A percentile compares a stretch with the other conserved stretches of the same genome.
Conservation (phyloP, 2,797 vertebrate species). For the Echeneis naucrates region DNA sequence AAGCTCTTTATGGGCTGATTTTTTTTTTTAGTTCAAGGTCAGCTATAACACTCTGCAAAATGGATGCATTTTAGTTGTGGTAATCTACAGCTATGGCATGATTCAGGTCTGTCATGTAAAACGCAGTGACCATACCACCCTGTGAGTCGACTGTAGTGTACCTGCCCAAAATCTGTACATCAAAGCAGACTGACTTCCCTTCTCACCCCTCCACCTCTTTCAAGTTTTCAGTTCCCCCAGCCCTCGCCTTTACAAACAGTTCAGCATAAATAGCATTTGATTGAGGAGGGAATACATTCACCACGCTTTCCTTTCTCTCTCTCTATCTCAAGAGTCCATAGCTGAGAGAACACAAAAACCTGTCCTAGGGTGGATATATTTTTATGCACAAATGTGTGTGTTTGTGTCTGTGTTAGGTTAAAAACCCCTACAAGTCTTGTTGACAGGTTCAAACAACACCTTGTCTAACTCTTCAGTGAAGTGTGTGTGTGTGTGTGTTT, state of each 20-base stretch:
- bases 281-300: slow-evolving; percentile 53
- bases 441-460: slow-evolving; percentile 58
- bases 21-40: not conserved
- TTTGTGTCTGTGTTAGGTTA: slow-evolving; percentile 36
- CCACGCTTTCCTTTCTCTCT: slow-evolving; percentile 46
- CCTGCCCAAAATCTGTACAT: slow-evolving; percentile 7
- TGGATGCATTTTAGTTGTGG: not conserved
- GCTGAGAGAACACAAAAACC: slow-evolving; percentile 52
- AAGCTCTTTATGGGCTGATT: not conserved
- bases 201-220: not conserved
- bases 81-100: not conserved
- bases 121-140: slow-evolving; percentile 8
- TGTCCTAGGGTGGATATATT: slow-evolving; percentile 39
- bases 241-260: slow-evolving; percentile 36
- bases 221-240: slow-evolving; percentile 21
- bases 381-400: slow-evolving; percentile 4
- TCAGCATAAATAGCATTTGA: slow-evolving; percentile 45
- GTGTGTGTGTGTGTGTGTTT: slow-evolving; percentile 14
- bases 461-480: slow-evolving; percentile 47
- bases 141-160: not conserved
- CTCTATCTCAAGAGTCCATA: slow-evolving; percentile 57
- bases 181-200: not conserved
- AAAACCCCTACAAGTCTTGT: slow-evolving; percentile 51
- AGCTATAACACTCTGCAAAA: not conserved
- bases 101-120: slow-evolving; percentile 3